These are phyloP conservation scores for Neodiprion lecontei DNA, from an alignment of 1,140 invertebrate species.

Conservation along the genomic window DNA sequence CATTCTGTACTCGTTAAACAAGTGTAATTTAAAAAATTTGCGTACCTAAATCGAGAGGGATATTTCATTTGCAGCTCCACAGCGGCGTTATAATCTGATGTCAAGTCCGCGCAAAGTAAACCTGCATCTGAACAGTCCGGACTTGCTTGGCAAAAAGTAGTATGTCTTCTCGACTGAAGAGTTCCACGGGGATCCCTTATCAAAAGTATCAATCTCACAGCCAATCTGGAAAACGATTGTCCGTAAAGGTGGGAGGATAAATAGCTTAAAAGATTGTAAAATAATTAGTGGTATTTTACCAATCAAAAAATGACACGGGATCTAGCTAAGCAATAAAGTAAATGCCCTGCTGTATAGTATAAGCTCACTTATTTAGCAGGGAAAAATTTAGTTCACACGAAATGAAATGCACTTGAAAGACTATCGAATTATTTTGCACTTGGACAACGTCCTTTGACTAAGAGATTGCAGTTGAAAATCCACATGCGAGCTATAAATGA, in stretches of 20 bases:
- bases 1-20: too few relatives aligned
- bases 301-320: too few relatives aligned
- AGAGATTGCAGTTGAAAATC: too few relatives aligned
- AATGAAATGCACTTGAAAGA: too few relatives aligned
- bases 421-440: too few relatives aligned
- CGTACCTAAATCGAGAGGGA: slow-evolving; percentile 70
- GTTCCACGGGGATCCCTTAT: slow-evolving; percentile 86
- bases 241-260: background rate
- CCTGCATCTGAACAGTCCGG: slow-evolving; percentile 81
- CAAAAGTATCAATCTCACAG: slow-evolving; percentile 78
- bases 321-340: too few relatives aligned
- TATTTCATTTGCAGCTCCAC: slow-evolving; percentile 62
- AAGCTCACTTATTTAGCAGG: too few relatives aligned
- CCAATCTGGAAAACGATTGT: slow-evolving; percentile 64
- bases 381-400: too few relatives aligned
- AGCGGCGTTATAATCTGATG: slow-evolving; percentile 81
- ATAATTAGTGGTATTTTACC: background rate
- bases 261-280: background rate
- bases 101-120: slow-evolving; percentile 81
- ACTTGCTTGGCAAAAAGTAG: slow-evolving; percentile 83
- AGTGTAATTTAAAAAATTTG: too few relatives aligned
- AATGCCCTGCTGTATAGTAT: too few relatives aligned
- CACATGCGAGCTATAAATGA: too few relatives aligned
- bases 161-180: slow-evolving; percentile 82
- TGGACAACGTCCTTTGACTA: too few relatives aligned